Conservation (phyloP, 2,888 invertebrate genomes). For the Sarcophaga rosellei region DNA sequence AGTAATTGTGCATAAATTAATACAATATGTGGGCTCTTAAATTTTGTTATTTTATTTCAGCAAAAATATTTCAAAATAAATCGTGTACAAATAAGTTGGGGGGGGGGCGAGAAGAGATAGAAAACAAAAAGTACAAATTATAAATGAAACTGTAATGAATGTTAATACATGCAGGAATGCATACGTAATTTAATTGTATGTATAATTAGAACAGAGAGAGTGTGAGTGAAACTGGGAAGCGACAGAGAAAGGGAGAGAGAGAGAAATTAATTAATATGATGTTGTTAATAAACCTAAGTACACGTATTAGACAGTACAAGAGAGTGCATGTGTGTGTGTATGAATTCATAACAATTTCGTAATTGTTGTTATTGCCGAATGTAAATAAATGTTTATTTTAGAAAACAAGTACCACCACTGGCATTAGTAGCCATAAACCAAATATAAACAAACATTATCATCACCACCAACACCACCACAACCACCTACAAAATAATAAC, state of each 20-base stretch:
- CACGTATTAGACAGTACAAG: background rate
- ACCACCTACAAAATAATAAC: background rate
- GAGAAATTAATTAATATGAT: background rate
- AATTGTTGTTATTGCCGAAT: constrained; percentile 33
- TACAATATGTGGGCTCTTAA: constrained; percentile 56
- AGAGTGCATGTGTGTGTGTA: background rate
- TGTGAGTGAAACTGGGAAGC: background rate
- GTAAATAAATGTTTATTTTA: constrained; percentile 62
- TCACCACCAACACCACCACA: background rate
- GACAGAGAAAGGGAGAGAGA: background rate
- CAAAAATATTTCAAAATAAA: constrained; percentile 31
- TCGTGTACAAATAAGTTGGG: background rate
- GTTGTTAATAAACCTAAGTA: too few relatives aligned
- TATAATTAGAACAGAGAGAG: background rate
- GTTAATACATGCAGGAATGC: background rate
- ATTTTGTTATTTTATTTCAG: constrained; percentile 57
- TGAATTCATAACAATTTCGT: background rate
- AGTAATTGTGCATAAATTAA: constrained; percentile 58
- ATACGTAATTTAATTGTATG: background rate
- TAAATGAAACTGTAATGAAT: background rate
- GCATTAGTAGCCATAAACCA: background rate
- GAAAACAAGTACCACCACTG: constrained; percentile 15
- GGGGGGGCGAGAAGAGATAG: background rate
- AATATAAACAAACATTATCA: background rate
- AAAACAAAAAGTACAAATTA: background rate